Evolutionary conservation across 2,888 invertebrate genomes (phyloP).

Genomic region (Nomada hirtipes): DNA sequence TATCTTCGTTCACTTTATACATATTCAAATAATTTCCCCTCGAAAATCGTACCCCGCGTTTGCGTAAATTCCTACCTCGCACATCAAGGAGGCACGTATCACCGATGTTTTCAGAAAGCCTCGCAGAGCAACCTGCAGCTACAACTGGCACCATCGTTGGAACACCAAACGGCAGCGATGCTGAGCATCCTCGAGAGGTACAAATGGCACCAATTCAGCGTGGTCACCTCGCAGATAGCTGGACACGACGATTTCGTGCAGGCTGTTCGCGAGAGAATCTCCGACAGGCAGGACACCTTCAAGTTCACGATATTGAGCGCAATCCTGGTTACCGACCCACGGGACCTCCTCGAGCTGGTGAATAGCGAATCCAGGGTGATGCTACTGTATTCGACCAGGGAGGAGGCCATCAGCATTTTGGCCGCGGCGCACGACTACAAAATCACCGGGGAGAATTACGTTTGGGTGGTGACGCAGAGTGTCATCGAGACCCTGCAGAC

Average conservation of each 20-base stretch:
- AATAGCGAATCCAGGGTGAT: slow-evolving; percentile 96
- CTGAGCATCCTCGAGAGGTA: slow-evolving; percentile 96
- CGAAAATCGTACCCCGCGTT: too few species aligned
- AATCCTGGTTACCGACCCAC: slow-evolving; percentile 91
- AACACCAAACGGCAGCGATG: slow-evolving; percentile 98
- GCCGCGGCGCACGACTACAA: slow-evolving; percentile 90
- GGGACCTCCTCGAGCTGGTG: slow-evolving; percentile 92
- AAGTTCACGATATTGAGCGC: slow-evolving; percentile 95
- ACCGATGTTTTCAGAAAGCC: slow-evolving; percentile 85
- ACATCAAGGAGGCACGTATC: neutral
- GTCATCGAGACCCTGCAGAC: slow-evolving; percentile 93
- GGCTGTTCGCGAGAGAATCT: slow-evolving; percentile 94
- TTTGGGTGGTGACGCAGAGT: slow-evolving; percentile 98
- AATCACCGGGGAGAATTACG: slow-evolving; percentile 95
- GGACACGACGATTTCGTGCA: slow-evolving; percentile 98
- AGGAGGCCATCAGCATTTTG: slow-evolving; percentile 94
- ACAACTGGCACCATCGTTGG: slow-evolving; percentile 97
- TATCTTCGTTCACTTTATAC: too few species aligned
- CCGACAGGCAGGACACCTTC: slow-evolving; percentile 91
- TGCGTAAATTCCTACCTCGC: too few species aligned
- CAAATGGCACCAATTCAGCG: slow-evolving; percentile 98
- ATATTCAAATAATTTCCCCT: too few species aligned
- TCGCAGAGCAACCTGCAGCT: slow-evolving; percentile 95
- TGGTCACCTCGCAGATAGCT: slow-evolving; percentile 96
- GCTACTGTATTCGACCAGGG: slow-evolving; percentile 95